phyloP scores from a whole-genome alignment of 2,797 vertebrate species.

The Macrochelys suwanniensis region DNA sequence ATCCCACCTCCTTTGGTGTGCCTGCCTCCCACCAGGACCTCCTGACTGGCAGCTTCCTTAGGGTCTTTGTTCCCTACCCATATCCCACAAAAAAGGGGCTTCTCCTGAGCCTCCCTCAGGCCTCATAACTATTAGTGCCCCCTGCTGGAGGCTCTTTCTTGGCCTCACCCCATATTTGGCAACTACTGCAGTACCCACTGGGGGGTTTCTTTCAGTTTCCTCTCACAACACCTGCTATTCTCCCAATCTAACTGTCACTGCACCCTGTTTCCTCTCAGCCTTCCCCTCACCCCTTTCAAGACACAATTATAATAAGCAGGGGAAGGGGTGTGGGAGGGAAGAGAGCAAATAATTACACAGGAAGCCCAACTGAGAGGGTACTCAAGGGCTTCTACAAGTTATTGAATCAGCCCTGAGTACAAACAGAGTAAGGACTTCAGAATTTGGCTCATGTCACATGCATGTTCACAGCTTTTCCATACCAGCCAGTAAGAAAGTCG shows the following conservation, averaged over 20 bases:
- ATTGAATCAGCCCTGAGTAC: background rate
- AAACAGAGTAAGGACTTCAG: background rate
- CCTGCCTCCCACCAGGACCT: background rate
- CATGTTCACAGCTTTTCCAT: background rate
- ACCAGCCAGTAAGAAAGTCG: background rate
- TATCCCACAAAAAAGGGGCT: background rate
- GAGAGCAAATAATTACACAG: background rate
- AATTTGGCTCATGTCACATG: background rate
- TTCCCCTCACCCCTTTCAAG: background rate
- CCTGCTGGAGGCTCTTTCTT: background rate
- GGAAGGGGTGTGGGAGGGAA: too few relatives aligned
- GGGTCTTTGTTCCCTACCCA: background rate
- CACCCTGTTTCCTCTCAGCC: background rate
- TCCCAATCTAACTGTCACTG: background rate
- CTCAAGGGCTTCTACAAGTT: background rate
- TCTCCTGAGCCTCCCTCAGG: background rate
- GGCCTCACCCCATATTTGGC: slow-evolving; percentile 13
- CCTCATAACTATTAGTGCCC: background rate
- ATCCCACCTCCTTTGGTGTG: background rate
- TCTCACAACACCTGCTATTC: slow-evolving; percentile 16
- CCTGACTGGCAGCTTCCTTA: background rate
- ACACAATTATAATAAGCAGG: background rate
- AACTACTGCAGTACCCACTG: background rate
- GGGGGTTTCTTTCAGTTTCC: background rate
- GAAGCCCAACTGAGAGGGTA: background rate